Conservation (phyloP, 2,113 vertebrate species). For the Petroica traversi region DNA sequence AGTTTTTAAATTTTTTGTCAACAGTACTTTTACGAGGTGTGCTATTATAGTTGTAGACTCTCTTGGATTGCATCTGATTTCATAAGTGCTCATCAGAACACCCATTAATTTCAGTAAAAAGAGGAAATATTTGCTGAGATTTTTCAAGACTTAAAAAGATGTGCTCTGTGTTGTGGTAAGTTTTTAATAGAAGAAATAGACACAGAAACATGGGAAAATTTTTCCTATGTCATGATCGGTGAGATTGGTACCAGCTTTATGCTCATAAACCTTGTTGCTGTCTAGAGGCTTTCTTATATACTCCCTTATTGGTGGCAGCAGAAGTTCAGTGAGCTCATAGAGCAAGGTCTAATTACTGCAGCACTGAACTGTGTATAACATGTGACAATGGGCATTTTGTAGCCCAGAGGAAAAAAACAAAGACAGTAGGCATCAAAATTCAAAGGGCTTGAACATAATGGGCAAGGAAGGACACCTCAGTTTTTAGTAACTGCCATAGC, state of each 20-base stretch:
- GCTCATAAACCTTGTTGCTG: background rate
- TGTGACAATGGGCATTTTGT: background rate
- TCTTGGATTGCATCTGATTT: background rate
- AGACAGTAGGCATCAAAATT: background rate
- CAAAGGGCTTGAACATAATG: fast-evolving
- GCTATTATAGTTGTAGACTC: background rate
- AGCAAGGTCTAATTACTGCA: background rate
- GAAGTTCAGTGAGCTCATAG: background rate
- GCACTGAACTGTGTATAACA: fast-evolving
- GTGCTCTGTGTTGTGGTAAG: background rate
- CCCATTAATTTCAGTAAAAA: background rate
- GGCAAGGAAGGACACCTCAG: background rate
- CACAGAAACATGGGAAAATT: background rate
- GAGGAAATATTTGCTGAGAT: background rate
- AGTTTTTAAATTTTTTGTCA: background rate
- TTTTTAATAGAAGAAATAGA: background rate
- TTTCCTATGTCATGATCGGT: fast-evolving
- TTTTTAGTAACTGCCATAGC: background rate
- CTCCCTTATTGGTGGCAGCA: background rate
- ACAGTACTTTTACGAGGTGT: background rate
- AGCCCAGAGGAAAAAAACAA: background rate
- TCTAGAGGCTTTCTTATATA: background rate
- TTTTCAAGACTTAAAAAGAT: background rate
- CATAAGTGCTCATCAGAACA: background rate
- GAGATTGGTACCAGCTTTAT: background rate